Conservation (phyloP, 2,113 vertebrate genomes). For the Saccopteryx leptura region DNA sequence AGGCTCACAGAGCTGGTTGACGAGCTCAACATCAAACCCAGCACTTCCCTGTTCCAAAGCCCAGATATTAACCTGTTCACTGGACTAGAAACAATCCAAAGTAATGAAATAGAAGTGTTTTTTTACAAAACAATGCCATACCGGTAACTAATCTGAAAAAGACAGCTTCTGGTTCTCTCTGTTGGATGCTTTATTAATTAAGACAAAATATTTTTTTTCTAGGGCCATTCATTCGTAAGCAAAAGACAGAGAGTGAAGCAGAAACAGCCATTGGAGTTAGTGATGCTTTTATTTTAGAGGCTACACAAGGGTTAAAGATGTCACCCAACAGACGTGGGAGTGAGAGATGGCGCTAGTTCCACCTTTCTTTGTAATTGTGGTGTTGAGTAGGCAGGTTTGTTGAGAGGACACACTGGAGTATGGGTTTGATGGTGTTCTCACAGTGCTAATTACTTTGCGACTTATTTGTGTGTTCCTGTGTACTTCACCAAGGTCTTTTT, state of each 20-base stretch:
- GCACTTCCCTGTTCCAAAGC: not conserved
- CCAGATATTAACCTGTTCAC: not conserved
- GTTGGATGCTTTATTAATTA: not conserved
- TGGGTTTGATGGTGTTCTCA: conserved; percentile 63
- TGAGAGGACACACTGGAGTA: conserved; percentile 16
- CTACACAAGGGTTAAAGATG: conserved; percentile 29
- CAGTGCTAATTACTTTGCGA: conserved; percentile 1
- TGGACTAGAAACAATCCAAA: not conserved
- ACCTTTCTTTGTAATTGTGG: conserved; percentile 64
- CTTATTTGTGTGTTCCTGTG: not conserved
- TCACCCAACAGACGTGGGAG: conserved; percentile 65
- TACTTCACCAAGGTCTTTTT: not conserved
- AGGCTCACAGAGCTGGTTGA: not conserved
- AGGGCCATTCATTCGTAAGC: not conserved
- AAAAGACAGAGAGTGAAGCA: not conserved
- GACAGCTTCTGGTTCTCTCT: not conserved
- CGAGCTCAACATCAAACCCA: not conserved
- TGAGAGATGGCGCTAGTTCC: conserved; percentile 67
- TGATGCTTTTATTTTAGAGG: not conserved
- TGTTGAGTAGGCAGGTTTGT: conserved; percentile 57
- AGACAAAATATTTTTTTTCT: not conserved
- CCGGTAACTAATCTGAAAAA: not conserved
- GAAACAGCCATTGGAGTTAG: not conserved
- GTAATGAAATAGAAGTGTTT: not conserved
- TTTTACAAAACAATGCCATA: not conserved